phyloP scores from a whole-genome alignment of 2,888 invertebrate species.

The Falcaria lacertinaria region DNA sequence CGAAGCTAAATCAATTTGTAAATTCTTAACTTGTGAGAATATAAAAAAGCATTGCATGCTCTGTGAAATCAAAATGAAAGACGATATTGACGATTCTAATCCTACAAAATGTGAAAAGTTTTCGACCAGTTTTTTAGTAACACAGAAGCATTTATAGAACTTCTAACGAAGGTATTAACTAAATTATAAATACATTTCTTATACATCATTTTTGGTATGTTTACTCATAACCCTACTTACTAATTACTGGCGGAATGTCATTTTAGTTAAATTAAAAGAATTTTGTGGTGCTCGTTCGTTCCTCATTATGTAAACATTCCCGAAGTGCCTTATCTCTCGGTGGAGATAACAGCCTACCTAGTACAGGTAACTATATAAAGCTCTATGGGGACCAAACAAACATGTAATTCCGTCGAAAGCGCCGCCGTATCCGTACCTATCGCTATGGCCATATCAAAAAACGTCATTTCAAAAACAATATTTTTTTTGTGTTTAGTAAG shows the following conservation, averaged over 20 bases:
- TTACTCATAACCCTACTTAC: constrained; percentile 12
- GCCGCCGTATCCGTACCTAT: constrained; percentile 21
- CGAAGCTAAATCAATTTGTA: constrained; percentile 32
- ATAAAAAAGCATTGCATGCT: constrained; percentile 40
- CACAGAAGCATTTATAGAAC: constrained; percentile 8
- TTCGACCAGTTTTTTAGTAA: constrained; percentile 27
- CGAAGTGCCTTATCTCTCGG: constrained; percentile 55
- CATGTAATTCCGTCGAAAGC: constrained; percentile 49
- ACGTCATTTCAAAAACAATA: constrained; percentile 28
- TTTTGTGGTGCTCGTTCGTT: constrained; percentile 19
- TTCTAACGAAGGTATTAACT: neutral
- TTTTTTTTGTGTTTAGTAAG: constrained; percentile 42
- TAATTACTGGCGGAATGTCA: constrained; percentile 16
- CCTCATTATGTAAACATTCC: constrained; percentile 75
- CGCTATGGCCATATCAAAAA: constrained; percentile 46
- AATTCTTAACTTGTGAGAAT: constrained; percentile 49
- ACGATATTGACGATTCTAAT: constrained; percentile 8
- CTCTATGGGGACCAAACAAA: constrained; percentile 46
- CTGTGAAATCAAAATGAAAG: constrained; percentile 38
- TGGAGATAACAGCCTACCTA: constrained; percentile 56
- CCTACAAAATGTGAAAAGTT: constrained; percentile 34
- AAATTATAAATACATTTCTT: neutral
- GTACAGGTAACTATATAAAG: constrained; percentile 52
- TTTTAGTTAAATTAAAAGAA: constrained; percentile 43
- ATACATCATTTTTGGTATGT: no score